Base-by-base conservation (phyloP, 1,140 invertebrate species). In the Goniozus legneri region DNA sequence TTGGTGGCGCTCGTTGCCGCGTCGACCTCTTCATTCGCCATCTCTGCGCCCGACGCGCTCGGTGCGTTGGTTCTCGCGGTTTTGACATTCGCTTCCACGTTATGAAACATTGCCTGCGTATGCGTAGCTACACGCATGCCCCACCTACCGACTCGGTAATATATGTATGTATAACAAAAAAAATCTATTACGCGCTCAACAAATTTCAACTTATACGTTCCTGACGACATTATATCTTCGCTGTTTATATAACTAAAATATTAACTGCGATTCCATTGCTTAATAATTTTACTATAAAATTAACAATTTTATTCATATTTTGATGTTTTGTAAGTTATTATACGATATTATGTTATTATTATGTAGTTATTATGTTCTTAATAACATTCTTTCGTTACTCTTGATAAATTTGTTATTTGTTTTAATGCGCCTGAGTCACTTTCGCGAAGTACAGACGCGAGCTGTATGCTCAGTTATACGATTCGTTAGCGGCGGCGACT, bases 1-100 rank as follows among this genome's bases (percentile, higher is more conserved):
- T 64, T 52, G 52, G 51, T 49, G 56, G 47, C 48, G 50, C 49
- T 60, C 42, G 39, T 41, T 44, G 48, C 50, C 50, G 48, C 48
- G n/a, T n/a, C n/a, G n/a, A n/a, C n/a, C n/a, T n/a, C n/a, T n/a
- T 27, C 41, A 33, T 52, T 57, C 49, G 27, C 40, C 54, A 44
- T 52, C 43, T 47, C 41, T 24, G 12, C 40, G 18, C 50, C 47
- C 40, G 19, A 12, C 47, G 32, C 41, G 40, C 47, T 41, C 24
- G 42, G 32, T 21, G 14, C 21, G 35, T 42, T 37, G 21, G 32
- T 16, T 31, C 40, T 21, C 37, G 36, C 16, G 44, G 30, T 15
- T 30, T 20, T 19, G n/a, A 30, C 45, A 19, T 37, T 27, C 36
- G 58, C 44, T 47, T 37, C 16, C 27, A 41, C 34, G 30, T 16